Conservation (phyloP, 2,113 vertebrate genomes). For the rat (Rattus norvegicus) region GRCr8 NC_086021.1:124075501-124076000, state of each 20-base stretch:
- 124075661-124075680: neutral
- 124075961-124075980: constrained; percentile 53
- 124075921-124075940: constrained; percentile 51
- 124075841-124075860: constrained; percentile 35
- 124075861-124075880: constrained; percentile 47
- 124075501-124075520: constrained; percentile 87
- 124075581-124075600: constrained; percentile 81
- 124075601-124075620: constrained; percentile 66
- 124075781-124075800: neutral
- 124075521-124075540: constrained; percentile 88
- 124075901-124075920: constrained; percentile 14
- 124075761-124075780: constrained; percentile 47
- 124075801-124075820: constrained; percentile 5
- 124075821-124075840: neutral
- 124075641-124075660: constrained; percentile 59
- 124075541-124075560: constrained; percentile 85
- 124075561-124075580: constrained; percentile 84
- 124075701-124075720: constrained; percentile 63
- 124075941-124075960: constrained; percentile 40
- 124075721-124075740: constrained; percentile 49
- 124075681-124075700: neutral
- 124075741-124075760: constrained; percentile 4
- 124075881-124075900: constrained; percentile 7
- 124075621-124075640: constrained; percentile 9
- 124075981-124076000: constrained; percentile 51